phyloP scores from a whole-genome alignment of 1,140 invertebrate genomes.

The Drosophila kohkoa region DNA sequence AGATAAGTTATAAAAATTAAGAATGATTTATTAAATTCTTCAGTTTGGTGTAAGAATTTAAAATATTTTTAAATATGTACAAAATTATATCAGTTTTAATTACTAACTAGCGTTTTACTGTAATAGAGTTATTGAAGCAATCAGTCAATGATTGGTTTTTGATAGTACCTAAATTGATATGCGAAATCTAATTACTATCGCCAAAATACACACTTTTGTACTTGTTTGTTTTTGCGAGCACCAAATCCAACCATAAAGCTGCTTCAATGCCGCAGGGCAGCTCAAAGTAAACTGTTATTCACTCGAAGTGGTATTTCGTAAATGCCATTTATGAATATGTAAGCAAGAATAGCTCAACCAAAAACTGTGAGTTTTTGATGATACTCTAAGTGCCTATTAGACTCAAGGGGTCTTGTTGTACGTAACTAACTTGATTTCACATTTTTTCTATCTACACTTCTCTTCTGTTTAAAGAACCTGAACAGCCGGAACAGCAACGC shows the following conservation, averaged over 20 bases:
- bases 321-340: neutral
- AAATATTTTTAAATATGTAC: too few relatives aligned
- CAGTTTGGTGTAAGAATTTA: too few relatives aligned
- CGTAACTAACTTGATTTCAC: conserved; percentile 26
- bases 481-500: neutral
- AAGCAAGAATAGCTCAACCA: neutral
- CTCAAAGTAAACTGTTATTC: neutral
- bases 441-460: neutral
- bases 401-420: conserved; percentile 22
- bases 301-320: neutral
- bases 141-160: too few relatives aligned
- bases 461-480: conserved; percentile 6
- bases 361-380: conserved; percentile 7
- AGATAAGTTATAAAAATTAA: too few relatives aligned
- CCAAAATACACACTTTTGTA: too few relatives aligned
- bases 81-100: too few relatives aligned
- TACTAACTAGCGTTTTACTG: too few relatives aligned
- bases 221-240: neutral
- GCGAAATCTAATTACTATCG: neutral
- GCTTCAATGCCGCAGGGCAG: neutral
- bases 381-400: conserved; percentile 19
- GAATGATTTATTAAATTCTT: too few relatives aligned
- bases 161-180: neutral
- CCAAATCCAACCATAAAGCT: neutral
- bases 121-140: too few relatives aligned